A percentile compares a stretch with the other conserved stretches of the same genome.
These are phyloP conservation scores for Bombus huntii DNA, from an alignment of 1,140 invertebrate species.

Conservation along the genomic window DNA sequence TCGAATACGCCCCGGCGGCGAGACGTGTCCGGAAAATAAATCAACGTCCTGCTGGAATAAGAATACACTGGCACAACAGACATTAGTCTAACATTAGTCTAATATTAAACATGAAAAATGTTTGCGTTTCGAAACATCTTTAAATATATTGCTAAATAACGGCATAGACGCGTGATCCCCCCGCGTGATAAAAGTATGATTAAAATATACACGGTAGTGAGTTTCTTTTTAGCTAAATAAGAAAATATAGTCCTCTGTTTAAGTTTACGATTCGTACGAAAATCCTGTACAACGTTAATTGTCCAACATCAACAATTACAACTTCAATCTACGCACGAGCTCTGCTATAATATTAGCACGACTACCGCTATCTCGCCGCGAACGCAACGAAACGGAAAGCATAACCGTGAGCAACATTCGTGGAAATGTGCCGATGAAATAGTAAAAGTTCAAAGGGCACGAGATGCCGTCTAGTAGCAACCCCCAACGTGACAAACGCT, in stretches of 20 bases:
- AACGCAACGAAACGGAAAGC: background rate
- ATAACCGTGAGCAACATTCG: background rate
- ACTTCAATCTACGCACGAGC: background rate
- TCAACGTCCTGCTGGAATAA: slow-evolving; percentile 41
- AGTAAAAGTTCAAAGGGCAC: slow-evolving; percentile 41
- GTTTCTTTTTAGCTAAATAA: background rate
- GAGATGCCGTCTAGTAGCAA: slow-evolving; percentile 2
- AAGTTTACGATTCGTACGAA: background rate
- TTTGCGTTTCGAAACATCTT: background rate
- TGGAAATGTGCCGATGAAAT: slow-evolving; percentile 28
- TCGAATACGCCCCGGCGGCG: background rate
- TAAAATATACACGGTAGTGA: background rate
- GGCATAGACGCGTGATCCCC: no score
- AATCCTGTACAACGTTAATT: background rate
- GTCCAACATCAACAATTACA: background rate
- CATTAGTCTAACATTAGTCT: slow-evolving; percentile 31
- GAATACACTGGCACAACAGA: slow-evolving; percentile 26
- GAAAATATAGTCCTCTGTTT: background rate
- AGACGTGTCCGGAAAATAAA: slow-evolving; percentile 37
- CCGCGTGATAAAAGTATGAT: background rate
- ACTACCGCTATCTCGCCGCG: background rate
- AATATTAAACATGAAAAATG: slow-evolving; percentile 18
- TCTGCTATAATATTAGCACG: background rate
- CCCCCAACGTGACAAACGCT: slow-evolving; percentile 36
- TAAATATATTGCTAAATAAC: background rate